These are phyloP conservation scores for Lasioglossum morio DNA, from an alignment of 2,888 invertebrate species.

Conservation along the genomic window DNA sequence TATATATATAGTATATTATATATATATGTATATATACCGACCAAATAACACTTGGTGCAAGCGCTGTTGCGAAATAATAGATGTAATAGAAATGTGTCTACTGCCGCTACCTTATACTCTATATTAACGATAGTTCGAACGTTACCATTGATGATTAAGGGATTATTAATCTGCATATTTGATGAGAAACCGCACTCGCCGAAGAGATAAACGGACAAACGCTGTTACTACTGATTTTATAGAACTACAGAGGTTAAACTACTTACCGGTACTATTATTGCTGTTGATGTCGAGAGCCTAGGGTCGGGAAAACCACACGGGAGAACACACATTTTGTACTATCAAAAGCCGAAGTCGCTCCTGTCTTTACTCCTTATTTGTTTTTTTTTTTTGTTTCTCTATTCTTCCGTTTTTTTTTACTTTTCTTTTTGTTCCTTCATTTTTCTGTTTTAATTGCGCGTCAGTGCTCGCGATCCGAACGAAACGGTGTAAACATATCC, in stretches of 20 bases:
- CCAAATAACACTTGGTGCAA: constrained; percentile 37
- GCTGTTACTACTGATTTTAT: constrained; percentile 58
- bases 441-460: neutral
- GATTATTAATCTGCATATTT: constrained; percentile 42
- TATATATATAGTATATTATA: neutral
- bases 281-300: constrained; percentile 77
- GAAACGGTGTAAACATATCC: constrained; percentile 53
- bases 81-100: constrained; percentile 44
- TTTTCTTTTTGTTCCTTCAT: neutral
- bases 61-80: constrained; percentile 43
- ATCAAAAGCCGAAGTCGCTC: constrained; percentile 2
- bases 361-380: neutral
- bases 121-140: constrained; percentile 58
- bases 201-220: constrained; percentile 15
- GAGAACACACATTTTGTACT: constrained; percentile 59
- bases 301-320: constrained; percentile 68
- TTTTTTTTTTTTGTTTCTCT: neutral
- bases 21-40: constrained; percentile 14
- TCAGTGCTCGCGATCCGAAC: constrained; percentile 9
- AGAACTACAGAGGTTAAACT: constrained; percentile 30
- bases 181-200: constrained; percentile 42
- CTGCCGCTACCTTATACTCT: constrained; percentile 54
- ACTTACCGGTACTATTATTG: constrained; percentile 62
- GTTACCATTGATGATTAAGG: constrained; percentile 58
- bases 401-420: neutral